These are phyloP conservation scores for Patella pellucida DNA, from an alignment of 2,888 invertebrate genomes.

Conservation along the genomic window DNA sequence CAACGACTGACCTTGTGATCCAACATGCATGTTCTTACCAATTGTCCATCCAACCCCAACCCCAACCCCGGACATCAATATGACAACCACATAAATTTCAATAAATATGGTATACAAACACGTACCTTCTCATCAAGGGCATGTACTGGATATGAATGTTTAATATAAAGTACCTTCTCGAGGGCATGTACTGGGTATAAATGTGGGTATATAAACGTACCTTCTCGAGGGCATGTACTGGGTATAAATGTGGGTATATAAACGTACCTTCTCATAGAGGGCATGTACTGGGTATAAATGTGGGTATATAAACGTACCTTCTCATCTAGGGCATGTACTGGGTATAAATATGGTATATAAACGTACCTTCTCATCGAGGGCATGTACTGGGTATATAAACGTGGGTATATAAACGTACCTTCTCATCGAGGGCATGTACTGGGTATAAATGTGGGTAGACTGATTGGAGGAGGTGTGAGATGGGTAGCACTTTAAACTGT, in stretches of 20 bases:
- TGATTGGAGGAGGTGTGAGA: constrained; percentile 83
- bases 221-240: constrained; percentile 81
- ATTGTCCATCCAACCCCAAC: too few species aligned
- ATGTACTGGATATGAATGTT: too few species aligned
- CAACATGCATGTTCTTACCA: too few species aligned
- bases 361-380: background rate
- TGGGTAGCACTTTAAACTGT: constrained; percentile 89
- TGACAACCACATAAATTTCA: too few species aligned
- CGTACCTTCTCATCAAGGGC: too few species aligned
- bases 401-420: constrained; percentile 58
- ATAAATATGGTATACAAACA: too few species aligned
- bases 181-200: background rate
- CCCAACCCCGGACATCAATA: too few species aligned
- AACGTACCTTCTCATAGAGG: constrained; percentile 75
- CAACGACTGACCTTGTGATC: too few species aligned
- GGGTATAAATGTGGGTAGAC: constrained; percentile 95
- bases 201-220: constrained; percentile 48
- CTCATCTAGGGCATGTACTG: too few species aligned
- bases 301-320: too few species aligned
- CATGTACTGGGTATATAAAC: background rate
- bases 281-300: constrained; percentile 89
- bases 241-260: constrained; percentile 90
- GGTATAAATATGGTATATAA: too few species aligned
- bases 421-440: constrained; percentile 81
- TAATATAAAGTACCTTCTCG: background rate